Base-by-base conservation (phyloP, 2,113 vertebrate species). In the Laterallus jamaicensis region DNA sequence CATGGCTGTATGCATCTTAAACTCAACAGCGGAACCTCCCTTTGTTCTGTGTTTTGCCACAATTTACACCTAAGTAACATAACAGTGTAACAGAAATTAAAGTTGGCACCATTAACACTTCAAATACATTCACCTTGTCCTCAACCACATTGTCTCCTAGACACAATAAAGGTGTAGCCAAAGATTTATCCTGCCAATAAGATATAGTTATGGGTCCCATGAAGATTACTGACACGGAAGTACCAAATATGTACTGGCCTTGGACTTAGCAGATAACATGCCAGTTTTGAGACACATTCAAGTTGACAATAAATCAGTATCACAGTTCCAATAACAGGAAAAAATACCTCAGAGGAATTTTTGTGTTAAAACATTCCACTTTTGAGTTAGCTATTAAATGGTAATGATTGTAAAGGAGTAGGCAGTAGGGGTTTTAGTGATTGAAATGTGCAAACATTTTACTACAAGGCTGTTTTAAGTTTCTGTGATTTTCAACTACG, bases 251-350 rank as follows among this genome's bases (percentile, higher is more conserved):
- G 86, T 90, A 93, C 94, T 81, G 95, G 95, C 90, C 96, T 97
- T 97, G 94, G 96, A 97, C 97, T 95, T 66, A 76, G 86, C 60
- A 95, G 91, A 94, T 96, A 96, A 95, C 88, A 80, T 94, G 92
- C 76, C 94, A 96, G 95, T 97, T 96, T 94, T 96, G 93, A 97
- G 84, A 90, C 62, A 88, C 92, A 92, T 94, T 88, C 93, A 89
- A 92, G 92, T 28, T 82, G 88, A 92, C 82, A 90, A 81, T 86
- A 78, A 93, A 75, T 90, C 91, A 97, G 79, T 78, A 95, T 88
- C 96, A 90, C 63, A 92, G 81, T 79, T 87, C 87, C 66, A 96
- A 52, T 55, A 86, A 86, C 55, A 82, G 44, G 11, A 83, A 92
- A 97, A 92, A 88, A 90, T 67, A 93, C 47, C 82, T 85, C 42